Percentiles rank a stretch among this genome's conserved stretches.
Conservation (phyloP, 2,113 vertebrate genomes). For the Emydocephalus ijimae region DNA sequence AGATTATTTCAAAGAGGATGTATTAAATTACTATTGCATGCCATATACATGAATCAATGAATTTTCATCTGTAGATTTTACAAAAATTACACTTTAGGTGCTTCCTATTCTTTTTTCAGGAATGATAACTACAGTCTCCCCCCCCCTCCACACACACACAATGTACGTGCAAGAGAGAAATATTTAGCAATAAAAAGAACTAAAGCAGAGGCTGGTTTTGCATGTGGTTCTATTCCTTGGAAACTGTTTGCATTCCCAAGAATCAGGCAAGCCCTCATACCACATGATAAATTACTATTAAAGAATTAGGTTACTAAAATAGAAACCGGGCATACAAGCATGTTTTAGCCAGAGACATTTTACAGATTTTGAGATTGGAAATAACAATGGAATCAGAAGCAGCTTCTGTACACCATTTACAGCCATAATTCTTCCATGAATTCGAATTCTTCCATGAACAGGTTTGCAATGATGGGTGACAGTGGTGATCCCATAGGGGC, state of each 20-base stretch:
- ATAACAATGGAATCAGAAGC: conserved; percentile 42
- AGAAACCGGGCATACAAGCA: conserved; percentile 53
- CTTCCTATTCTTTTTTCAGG: conserved; percentile 9
- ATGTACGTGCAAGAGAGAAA: not conserved
- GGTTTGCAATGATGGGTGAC: too few species aligned
- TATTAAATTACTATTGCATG: not conserved
- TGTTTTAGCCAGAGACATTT: conserved; percentile 55
- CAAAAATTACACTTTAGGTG: not conserved
- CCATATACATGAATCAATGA: not conserved
- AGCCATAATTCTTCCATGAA: not conserved
- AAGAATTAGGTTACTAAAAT: conserved; percentile 66
- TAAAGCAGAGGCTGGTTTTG: conserved; percentile 46
- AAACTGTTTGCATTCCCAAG: conserved; percentile 50
- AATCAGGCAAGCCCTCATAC: conserved; percentile 54
- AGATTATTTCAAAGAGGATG: conserved; percentile 13
- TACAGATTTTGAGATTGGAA: conserved; percentile 38
- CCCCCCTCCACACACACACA: not conserved
- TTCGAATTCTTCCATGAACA: too few species aligned
- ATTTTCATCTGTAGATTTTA: not conserved
- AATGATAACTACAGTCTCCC: conserved; percentile 8
- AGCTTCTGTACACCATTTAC: conserved; percentile 13
- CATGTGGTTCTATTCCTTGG: conserved; percentile 45
- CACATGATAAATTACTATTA: conserved; percentile 66
- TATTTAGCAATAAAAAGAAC: conserved; percentile 35
- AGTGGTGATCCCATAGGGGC: too few species aligned